Conservation (phyloP, 2,888 invertebrate genomes). For the Dastarcus helophoroides region DNA sequence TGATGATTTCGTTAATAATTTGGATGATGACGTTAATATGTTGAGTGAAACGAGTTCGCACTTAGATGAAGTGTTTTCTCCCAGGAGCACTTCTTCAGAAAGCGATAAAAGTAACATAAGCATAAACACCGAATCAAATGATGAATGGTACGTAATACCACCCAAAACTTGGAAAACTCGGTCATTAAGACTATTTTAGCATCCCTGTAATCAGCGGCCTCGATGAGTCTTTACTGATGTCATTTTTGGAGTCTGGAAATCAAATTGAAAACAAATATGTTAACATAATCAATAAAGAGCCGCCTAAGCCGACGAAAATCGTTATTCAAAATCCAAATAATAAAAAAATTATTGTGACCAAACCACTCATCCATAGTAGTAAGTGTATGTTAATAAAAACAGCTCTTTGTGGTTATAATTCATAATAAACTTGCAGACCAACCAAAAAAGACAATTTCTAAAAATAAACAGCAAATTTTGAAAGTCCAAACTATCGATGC, state of each 20-base stretch:
- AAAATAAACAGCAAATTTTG: constrained; percentile 27
- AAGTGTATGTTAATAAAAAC: constrained; percentile 14
- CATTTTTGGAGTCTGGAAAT: constrained; percentile 19
- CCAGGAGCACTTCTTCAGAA: constrained; percentile 46
- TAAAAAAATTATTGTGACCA: constrained; percentile 30
- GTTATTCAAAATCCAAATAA: constrained; percentile 30
- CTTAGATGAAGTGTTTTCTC: constrained; percentile 29
- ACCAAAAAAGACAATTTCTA: constrained; percentile 18
- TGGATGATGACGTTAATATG: constrained; percentile 28
- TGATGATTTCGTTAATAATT: constrained; percentile 32
- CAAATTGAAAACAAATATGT: constrained; percentile 15
- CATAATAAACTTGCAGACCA: constrained; percentile 23
- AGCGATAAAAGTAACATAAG: constrained; percentile 48
- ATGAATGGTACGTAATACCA: constrained; percentile 20
- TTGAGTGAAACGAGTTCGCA: constrained; percentile 29
- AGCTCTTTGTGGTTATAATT: no score
- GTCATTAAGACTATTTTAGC: constrained; percentile 13
- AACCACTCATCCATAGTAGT: constrained; percentile 25
- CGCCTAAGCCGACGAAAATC: constrained; percentile 23
- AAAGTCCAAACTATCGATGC: constrained; percentile 32
- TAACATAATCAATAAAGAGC: constrained; percentile 11
- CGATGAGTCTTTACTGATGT: constrained; percentile 23
- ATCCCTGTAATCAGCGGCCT: constrained; percentile 18
- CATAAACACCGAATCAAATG: constrained; percentile 20
- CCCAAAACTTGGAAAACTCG: neutral